Conservation (phyloP, 2,113 vertebrate genomes). For the Puffinus mauretanicus region DNA sequence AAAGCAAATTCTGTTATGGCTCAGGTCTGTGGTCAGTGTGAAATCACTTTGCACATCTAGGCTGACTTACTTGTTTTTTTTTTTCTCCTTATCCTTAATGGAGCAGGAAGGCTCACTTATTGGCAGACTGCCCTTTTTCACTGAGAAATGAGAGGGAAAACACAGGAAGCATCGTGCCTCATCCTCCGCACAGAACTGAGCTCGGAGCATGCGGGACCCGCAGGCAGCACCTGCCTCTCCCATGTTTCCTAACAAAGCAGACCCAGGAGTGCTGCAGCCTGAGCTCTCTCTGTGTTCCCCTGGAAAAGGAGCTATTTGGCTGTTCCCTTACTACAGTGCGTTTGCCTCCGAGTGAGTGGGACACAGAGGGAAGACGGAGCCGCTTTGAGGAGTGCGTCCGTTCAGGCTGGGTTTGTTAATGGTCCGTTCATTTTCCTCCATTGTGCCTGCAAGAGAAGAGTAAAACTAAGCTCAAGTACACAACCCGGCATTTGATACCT, state of each 20-base stretch:
- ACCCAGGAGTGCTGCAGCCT: neutral
- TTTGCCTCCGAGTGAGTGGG: neutral
- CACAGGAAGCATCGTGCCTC: neutral
- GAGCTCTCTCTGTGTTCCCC: neutral
- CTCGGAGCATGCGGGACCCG: fast-evolving
- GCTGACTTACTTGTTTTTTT: too few relatives aligned
- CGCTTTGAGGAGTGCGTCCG: fast-evolving
- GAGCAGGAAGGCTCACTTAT: neutral
- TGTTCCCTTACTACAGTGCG: neutral
- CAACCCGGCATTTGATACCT: neutral
- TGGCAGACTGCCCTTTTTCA: neutral
- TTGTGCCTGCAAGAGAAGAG: neutral
- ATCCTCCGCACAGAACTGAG: fast-evolving
- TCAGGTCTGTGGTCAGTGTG: neutral
- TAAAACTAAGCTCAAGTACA: neutral
- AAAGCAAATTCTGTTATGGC: neutral
- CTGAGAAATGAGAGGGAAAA: neutral
- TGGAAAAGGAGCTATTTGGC: neutral
- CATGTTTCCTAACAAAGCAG: neutral
- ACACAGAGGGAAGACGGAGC: neutral
- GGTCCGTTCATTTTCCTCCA: neutral
- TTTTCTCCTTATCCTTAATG: neutral
- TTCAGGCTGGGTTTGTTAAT: neutral
- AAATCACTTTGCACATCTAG: neutral
- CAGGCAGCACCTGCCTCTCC: neutral